Evolutionary conservation across 2,888 invertebrate species (phyloP), one percentile per base, ranked within the genome.

Genomic region (Invenusta paracnida): DNA sequence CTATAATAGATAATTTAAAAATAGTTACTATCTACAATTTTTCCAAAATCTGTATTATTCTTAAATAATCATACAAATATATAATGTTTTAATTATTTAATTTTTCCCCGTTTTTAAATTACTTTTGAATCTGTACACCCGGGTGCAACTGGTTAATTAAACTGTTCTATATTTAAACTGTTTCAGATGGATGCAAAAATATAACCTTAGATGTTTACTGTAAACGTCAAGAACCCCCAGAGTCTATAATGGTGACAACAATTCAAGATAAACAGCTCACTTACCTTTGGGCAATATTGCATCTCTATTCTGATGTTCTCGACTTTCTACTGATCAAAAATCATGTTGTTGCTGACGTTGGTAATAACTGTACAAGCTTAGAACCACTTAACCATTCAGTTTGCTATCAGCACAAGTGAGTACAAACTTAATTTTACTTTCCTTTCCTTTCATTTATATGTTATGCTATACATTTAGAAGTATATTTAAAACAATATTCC

Each of bases 261-360:
- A 48, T 11, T 11, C 48, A 48, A 17, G 17, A 5, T 48, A 48
- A 48, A 11, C 48, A 48, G 23, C 79, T 79, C 2, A 27, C 23
- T 27, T 79, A 79, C n/a, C 79, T 79, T 23, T 79, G 79, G 79
- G 23, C 79, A 11, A 27, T 79, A 11, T 23, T 79, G 5, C 79
- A 79, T 79, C 29, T 79, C 23, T 79, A 79, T 27, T 25, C 79
- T 11, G 79, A 79, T 27, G 23, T n/a, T 79, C 29, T 79, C 23
- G 79, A 79, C 79, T 79, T 25, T n/a, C 23, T 79, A 27, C 23
- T 79, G 79, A 5, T 79, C n/a, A 79, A n/a, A 79, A 79, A 79
- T 79, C 23, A 79, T 23, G 27, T 79, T 2, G 23, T 27, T 5
- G 23, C 79, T n/a, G 79, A 79, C 5, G 79, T 79, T 11, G 5